phyloP scores from a whole-genome alignment of 2,888 invertebrate genomes.

The Drosophila paramelanica region DNA sequence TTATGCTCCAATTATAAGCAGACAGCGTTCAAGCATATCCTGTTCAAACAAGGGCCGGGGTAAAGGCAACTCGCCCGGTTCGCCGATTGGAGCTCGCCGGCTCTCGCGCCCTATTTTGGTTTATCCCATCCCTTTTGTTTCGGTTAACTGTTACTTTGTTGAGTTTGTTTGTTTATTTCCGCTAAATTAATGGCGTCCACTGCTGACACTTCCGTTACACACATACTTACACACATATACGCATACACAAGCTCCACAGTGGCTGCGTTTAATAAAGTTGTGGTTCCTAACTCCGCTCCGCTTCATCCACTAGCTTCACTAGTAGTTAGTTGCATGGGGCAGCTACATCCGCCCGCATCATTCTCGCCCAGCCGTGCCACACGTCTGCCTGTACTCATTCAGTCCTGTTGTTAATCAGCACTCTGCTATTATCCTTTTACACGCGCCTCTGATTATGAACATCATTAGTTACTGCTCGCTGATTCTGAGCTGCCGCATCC shows the following conservation, averaged over 20 bases:
- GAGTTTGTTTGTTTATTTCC: constrained; percentile 76
- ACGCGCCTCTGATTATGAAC: constrained; percentile 77
- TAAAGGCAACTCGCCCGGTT: constrained; percentile 32
- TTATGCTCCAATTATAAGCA: constrained; percentile 80
- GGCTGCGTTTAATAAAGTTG: constrained; percentile 65
- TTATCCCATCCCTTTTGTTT: constrained; percentile 21
- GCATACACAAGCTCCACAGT: constrained; percentile 1
- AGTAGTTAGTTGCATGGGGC: background rate
- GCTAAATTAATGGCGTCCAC: constrained; percentile 78
- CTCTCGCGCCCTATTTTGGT: constrained; percentile 2
- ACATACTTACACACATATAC: constrained; percentile 16
- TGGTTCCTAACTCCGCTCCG: constrained; percentile 26
- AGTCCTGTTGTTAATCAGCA: constrained; percentile 62
- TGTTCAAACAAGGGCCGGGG: constrained; percentile 61
- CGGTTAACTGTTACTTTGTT: constrained; percentile 68
- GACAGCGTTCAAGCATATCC: constrained; percentile 66
- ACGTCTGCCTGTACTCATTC: background rate
- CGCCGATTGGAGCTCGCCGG: constrained; percentile 20
- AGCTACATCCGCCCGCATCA: constrained; percentile 1
- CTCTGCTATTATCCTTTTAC: constrained; percentile 72
- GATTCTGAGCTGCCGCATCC: constrained; percentile 47
- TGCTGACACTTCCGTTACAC: constrained; percentile 68
- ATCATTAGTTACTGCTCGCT: constrained; percentile 75
- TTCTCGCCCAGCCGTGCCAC: background rate
- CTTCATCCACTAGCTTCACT: background rate